Base-by-base conservation (phyloP, 2,888 invertebrate species). In the Celastrina argiolus region DNA sequence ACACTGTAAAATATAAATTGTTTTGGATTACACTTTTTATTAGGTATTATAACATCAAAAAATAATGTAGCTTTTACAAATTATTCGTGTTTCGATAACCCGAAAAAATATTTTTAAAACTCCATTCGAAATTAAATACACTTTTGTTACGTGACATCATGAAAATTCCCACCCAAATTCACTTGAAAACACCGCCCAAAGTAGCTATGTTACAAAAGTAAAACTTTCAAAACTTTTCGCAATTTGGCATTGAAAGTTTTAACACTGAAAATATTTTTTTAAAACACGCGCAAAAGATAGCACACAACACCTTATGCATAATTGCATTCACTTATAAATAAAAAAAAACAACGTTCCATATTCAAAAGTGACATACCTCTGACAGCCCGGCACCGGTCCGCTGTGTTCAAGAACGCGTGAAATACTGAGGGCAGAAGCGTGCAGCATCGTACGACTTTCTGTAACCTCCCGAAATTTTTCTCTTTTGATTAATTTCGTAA, bases 311-410 rank as follows among this genome's bases (percentile, higher is more conserved):
- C 0, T 14, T 10, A 45, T 1, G 12, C 22, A 1, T 12, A 12
- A 14, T 22, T 5, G 51, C 10, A 22, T 51, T 26, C 51, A 51
- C 51, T 51, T 51, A 12, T 22, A 22, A 51, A 26, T 51, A 51
- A 51, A 51, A 51, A 31, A 51, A 51, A 51, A 51, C 22, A 4
- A 51, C 51, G 51, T 51, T 51, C 51, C 5, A 51, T 51, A 51
- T 51, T 51, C 51, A 51, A 51, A 51, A 51, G 22, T 51, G 51
- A 51, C 51, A 51, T 51, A 51, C 51, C 51, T 14, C 51, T 51
- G 22, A 51, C 22, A 51, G 12, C 51, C 14, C 12, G 3, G 51
- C 51, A 51, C 22, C 6, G 22, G 51, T 51, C 51, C 51, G 51
- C 22, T 22, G 22, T 26, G 51, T 51, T 8, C 14, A 22, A 51